These are phyloP conservation scores for Brotogeris chrysoptera DNA, from an alignment of 2,797 vertebrate genomes.

Conservation along the genomic window DNA sequence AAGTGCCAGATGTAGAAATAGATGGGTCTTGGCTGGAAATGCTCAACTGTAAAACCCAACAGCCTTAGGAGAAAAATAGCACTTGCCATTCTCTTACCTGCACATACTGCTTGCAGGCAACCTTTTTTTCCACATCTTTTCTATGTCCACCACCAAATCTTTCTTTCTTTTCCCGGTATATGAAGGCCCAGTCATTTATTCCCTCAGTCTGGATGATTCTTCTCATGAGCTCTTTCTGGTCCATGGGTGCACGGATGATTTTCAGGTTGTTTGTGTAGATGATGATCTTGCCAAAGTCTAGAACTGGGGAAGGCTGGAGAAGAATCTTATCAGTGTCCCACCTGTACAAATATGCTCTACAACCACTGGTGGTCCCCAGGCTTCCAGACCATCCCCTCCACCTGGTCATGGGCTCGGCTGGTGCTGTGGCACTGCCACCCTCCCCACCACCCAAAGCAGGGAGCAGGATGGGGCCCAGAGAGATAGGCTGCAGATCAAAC, in stretches of 20 bases:
- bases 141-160: not conserved
- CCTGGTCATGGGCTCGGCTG: fast-evolving
- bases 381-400: not conserved
- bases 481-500: not conserved
- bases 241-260: constrained; percentile 87
- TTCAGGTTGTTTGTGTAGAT: constrained; percentile 97
- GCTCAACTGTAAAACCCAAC: not conserved
- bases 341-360: not conserved
- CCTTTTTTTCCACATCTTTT: not conserved
- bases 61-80: not conserved
- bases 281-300: constrained; percentile 97
- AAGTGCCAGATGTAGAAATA: not conserved
- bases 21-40: not conserved
- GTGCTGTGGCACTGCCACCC: not conserved
- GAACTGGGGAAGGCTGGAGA: constrained; percentile 77
- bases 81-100: constrained; percentile 52
- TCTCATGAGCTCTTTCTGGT: constrained; percentile 80
- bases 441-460: fast-evolving
- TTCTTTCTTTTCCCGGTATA: constrained; percentile 61
- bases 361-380: not conserved
- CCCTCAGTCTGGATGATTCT: constrained; percentile 70
- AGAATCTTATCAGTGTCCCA: not conserved
- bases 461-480: not conserved
- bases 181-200: constrained; percentile 42
- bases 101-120: not conserved